Base-by-base conservation (phyloP, 2,797 vertebrate species). In the Tragopan temminckii region DNA sequence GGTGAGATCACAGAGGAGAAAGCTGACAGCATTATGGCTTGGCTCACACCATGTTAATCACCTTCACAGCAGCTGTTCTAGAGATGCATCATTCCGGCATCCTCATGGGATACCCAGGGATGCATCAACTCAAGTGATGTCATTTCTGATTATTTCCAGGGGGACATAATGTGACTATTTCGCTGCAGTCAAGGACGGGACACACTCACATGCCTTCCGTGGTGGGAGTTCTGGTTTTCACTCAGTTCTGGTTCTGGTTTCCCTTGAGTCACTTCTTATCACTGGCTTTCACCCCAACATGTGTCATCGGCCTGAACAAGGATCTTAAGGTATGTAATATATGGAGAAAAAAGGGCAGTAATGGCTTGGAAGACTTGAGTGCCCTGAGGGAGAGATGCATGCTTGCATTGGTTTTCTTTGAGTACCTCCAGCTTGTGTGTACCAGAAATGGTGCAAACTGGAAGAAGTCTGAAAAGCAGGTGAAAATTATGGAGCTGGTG, bases 191-290 rank as follows among this genome's bases (percentile, higher is more conserved):
- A 0, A 98, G 99, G 92, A 99, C 99, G 0, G 99, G 99, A 50
- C 99, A 99, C 95, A 99, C 99, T 53, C 99, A 99, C 97, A 99
- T 99, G 99, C 99, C 99, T 3, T 99, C 99, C 0, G 98, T 99
- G 94, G 99, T 99, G 36, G 99, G 99, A 18, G 98, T 99, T 88
- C 98, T 99, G 94, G 99, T 99, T 96, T 99, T 99, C 95, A 99
- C 99, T 63, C 99, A 99, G 98, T 99, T 99, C 98, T 99, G 99
- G 99, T 99, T 99, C 97, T 99, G 99, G 99, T 99, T 99, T 96
- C 99, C 99, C 7, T 98, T 99, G 69, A 99, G 99, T 45, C 99
- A 99, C 96, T 99, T 99, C 96, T 93, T 99, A 95, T 99, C 99
- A 0, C 91, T 99, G 97, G 98, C 99, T 76, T 99, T 99, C 96